Conservation (phyloP, 2,888 invertebrate species). For the Andrena trimmerana region DNA sequence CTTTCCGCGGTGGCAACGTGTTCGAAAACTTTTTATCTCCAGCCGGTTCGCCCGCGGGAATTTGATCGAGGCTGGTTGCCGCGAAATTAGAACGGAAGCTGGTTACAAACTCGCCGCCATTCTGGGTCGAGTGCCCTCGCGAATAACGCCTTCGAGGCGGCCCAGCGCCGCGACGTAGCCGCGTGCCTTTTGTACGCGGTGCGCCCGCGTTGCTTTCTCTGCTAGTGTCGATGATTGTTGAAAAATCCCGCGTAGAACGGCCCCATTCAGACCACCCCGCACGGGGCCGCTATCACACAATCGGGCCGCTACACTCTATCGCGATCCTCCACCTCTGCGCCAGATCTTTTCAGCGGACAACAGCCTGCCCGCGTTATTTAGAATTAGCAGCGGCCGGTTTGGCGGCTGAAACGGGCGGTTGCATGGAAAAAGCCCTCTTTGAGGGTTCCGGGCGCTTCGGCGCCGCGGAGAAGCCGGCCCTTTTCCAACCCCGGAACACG, state of each 20-base stretch:
- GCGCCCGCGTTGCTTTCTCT: neutral
- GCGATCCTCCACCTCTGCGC: neutral
- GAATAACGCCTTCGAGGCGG: constrained; percentile 14
- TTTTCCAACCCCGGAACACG: neutral
- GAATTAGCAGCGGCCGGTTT: constrained; percentile 15
- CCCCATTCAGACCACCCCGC: neutral
- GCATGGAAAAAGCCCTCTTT: constrained; percentile 23
- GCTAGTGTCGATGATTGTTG: constrained; percentile 10
- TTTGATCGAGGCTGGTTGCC: constrained; percentile 32
- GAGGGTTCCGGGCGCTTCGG: constrained; percentile 23
- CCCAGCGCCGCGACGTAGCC: no score
- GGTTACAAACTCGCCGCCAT: neutral
- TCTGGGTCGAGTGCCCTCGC: constrained; percentile 29
- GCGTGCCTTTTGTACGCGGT: neutral
- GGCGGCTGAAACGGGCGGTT: neutral
- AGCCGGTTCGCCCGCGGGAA: constrained; percentile 1
- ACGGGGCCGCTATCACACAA: neutral
- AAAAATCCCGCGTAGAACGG: neutral
- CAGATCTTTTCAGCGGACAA: constrained; percentile 31
- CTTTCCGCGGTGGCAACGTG: constrained; percentile 44
- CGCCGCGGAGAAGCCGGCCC: neutral
- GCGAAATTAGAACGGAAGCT: constrained; percentile 40
- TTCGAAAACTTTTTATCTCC: constrained; percentile 62
- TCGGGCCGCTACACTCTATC: neutral
- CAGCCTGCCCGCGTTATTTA: constrained; percentile 34